These are phyloP conservation scores for Plemyria rubiginata DNA, from an alignment of 2,888 invertebrate genomes.

Conservation along the genomic window DNA sequence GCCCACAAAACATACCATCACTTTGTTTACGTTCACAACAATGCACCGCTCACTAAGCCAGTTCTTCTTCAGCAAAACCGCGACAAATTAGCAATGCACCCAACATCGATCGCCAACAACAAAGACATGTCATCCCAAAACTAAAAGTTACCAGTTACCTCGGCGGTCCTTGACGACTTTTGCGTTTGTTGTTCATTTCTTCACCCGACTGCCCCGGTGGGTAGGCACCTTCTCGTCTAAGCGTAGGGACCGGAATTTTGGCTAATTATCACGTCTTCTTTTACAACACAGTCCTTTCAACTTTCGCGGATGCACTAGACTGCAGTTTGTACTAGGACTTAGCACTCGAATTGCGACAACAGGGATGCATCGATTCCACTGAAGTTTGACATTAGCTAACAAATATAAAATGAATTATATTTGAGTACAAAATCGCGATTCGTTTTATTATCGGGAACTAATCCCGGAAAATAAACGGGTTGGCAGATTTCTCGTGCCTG, in stretches of 20 bases:
- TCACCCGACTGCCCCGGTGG: slow-evolving; percentile 87
- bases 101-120: slow-evolving; percentile 66
- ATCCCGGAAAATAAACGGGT: slow-evolving; percentile 84
- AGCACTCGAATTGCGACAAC: slow-evolving; percentile 80
- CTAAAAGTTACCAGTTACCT: slow-evolving; percentile 85
- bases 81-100: slow-evolving; percentile 64
- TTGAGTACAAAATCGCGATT: slow-evolving; percentile 84
- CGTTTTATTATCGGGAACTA: slow-evolving; percentile 81
- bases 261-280: slow-evolving; percentile 84
- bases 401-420: slow-evolving; percentile 82
- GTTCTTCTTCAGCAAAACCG: slow-evolving; percentile 70
- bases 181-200: slow-evolving; percentile 92
- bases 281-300: slow-evolving; percentile 85
- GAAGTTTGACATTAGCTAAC: slow-evolving; percentile 81
- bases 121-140: slow-evolving; percentile 80
- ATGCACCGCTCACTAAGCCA: slow-evolving; percentile 56
- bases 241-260: slow-evolving; percentile 95
- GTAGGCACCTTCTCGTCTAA: slow-evolving; percentile 91
- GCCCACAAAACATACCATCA: slow-evolving; percentile 52
- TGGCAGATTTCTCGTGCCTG: slow-evolving; percentile 85
- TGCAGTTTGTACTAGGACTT: slow-evolving; percentile 83
- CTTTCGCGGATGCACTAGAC: slow-evolving; percentile 85
- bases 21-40: slow-evolving; percentile 74
- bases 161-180: slow-evolving; percentile 91
- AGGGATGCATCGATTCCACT: slow-evolving; percentile 81